Conservation (phyloP, 2,888 invertebrate genomes). For the Lasioglossum vierecki region DNA sequence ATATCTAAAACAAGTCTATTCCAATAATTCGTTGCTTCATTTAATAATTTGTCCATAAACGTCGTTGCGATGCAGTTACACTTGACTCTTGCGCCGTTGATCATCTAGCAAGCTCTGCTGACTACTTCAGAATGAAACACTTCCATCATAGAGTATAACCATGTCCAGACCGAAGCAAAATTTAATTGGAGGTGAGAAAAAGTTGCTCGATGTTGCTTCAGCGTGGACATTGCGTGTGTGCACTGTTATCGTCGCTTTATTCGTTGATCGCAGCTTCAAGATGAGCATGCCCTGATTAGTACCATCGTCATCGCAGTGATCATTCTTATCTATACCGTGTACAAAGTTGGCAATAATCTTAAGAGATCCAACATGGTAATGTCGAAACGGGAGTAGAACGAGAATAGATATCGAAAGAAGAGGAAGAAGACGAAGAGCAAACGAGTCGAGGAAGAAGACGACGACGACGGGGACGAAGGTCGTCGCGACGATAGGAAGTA, state of each 20-base stretch:
- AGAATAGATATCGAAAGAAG: not conserved
- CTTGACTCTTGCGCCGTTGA: too few species aligned
- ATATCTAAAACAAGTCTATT: not conserved
- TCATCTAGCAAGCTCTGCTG: too few species aligned
- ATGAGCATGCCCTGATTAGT: constrained; percentile 4
- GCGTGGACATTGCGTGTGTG: not conserved
- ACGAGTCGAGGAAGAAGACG: not conserved
- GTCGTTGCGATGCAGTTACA: too few species aligned
- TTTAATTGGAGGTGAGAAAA: not conserved
- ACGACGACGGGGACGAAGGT: not conserved
- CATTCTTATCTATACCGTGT: constrained; percentile 76
- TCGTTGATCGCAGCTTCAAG: constrained; percentile 1
- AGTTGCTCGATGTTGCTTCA: not conserved
- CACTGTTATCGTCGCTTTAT: not conserved
- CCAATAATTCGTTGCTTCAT: too few species aligned
- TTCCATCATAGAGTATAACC: not conserved
- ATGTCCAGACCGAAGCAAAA: not conserved
- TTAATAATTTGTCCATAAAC: too few species aligned
- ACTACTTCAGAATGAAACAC: not conserved
- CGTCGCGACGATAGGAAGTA: constrained; percentile 77
- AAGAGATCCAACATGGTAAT: constrained; percentile 80
- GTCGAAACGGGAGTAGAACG: constrained; percentile 68
- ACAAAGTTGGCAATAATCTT: constrained; percentile 85
- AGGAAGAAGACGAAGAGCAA: not conserved
- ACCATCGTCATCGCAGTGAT: constrained; percentile 33